Base-by-base conservation (phyloP, 2,797 vertebrate species). In the Helarctos malayanus region DNA sequence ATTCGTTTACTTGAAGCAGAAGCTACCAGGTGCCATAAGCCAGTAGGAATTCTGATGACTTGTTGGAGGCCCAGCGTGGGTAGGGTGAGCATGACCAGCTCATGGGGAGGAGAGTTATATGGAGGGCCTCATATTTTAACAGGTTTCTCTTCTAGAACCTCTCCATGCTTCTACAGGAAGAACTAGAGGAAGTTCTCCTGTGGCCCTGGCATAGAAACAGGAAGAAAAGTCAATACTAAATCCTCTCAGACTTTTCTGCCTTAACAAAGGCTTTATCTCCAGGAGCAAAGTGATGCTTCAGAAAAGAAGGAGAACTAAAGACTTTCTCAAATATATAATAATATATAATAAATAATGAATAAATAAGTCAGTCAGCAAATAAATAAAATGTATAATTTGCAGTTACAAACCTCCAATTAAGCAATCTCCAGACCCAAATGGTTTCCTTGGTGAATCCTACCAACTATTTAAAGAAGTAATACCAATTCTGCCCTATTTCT, bases 61-160 rank as follows among this genome's bases (percentile, higher is more conserved):
- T 85, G 1, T 8, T 4, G 0, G 8, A 16, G 9, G 47, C 16
- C 13, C 12, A 5, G 35, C 0, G 1, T 13, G 52, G 9, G 52
- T 14, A 16, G 32, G 8, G 8, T 25, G 61, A 32, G 16, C 4
- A 4, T 7, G 38, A 49, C 23, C 29, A 49, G 23, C 25, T 79
- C 9, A n/a, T 1, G 13, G 25, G 8, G 59, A 15, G 13, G 6
- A 23, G 54, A 45, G 19, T 10, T 9, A 29, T 6, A 13, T 27
- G 18, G n/a, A 52, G 2, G 73, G 2, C 5, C 56, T 27, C 13
- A 25, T 19, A 19, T 38, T 9, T 71, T 38, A 47, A 14, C 27
- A 73, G 85, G 15, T 5, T 73, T 41, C 38, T 32, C 54, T 23
- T 59, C n/a, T 45, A 41, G 27, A 27, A 16, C 41, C 23, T 45